Percentiles rank a stretch among this genome's conserved stretches.
phyloP scores from a whole-genome alignment of 2,113 vertebrate species.

The Indri indri region DNA sequence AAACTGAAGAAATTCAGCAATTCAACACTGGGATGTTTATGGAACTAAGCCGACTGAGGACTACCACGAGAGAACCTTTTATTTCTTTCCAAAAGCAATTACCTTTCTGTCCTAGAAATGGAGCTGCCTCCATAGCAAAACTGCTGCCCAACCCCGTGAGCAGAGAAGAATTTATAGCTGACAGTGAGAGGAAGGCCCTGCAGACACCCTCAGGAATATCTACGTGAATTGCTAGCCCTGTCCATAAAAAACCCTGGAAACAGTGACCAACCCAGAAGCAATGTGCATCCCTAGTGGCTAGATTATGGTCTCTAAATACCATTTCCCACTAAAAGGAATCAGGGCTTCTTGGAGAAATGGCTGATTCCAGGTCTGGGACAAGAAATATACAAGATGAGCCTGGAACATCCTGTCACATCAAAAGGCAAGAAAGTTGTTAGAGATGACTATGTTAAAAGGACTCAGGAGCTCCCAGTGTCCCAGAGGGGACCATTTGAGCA shows the following conservation, averaged over 20 bases:
- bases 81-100: conserved; percentile 54
- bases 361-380: neutral
- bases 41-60: conserved; percentile 14
- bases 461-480: neutral
- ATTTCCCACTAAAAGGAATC: neutral
- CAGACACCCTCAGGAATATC: neutral
- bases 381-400: neutral
- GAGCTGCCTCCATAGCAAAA: neutral
- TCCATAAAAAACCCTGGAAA: neutral
- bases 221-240: neutral
- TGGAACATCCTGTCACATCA: neutral
- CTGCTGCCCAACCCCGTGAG: neutral
- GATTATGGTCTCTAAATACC: conserved; percentile 28
- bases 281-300: neutral
- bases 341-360: neutral
- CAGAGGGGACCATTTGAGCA: neutral
- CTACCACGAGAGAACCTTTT: neutral
- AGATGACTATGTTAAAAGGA: neutral
- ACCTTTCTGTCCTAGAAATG: neutral
- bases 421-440: neutral
- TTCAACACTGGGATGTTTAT: conserved; percentile 27
- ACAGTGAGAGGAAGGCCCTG: neutral
- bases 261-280: neutral
- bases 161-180: accelerated
- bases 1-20: conserved; percentile 24